A percentile compares a stretch with the other conserved stretches of the same genome.
Evolutionary conservation across 2,113 vertebrate genomes (phyloP).

Genomic region (Clarias gariepinus): DNA sequence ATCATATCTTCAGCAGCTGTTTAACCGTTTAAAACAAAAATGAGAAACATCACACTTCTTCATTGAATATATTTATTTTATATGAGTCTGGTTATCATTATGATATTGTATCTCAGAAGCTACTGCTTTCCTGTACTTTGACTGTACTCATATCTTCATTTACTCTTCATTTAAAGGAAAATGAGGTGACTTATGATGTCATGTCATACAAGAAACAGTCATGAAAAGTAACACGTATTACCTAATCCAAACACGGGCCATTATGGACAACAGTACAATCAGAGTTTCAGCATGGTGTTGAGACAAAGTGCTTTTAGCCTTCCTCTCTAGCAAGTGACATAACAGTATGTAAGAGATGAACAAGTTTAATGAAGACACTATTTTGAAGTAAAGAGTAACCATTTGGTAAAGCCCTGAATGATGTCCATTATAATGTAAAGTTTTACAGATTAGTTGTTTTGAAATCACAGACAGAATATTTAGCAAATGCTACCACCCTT

Average conservation of each 20-base stretch:
- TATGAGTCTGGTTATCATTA: not conserved
- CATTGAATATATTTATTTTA: slow-evolving; percentile 23
- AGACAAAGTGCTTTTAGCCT: not conserved
- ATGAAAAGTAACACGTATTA: not conserved
- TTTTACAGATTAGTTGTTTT: not conserved
- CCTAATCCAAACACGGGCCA: not conserved
- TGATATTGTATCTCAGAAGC: not conserved
- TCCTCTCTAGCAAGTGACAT: not conserved
- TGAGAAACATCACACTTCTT: not conserved
- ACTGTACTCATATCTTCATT: not conserved
- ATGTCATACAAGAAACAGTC: slow-evolving; percentile 14
- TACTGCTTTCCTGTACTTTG: not conserved
- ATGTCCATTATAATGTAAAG: slow-evolving; percentile 34
- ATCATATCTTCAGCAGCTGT: not conserved
- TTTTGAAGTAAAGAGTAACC: too few species aligned
- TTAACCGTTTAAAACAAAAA: not conserved
- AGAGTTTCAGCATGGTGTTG: not conserved
- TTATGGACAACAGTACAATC: slow-evolving; percentile 13
- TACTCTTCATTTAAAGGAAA: not conserved
- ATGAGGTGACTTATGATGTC: not conserved
- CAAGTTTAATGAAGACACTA: not conserved
- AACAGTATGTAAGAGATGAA: slow-evolving; percentile 5
- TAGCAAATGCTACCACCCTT: slow-evolving; percentile 93
- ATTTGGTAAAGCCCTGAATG: not conserved
- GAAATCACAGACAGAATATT: slow-evolving; percentile 30